Conservation (phyloP, 2,113 vertebrate species). For the Ophthalmolycus amberensis region DNA sequence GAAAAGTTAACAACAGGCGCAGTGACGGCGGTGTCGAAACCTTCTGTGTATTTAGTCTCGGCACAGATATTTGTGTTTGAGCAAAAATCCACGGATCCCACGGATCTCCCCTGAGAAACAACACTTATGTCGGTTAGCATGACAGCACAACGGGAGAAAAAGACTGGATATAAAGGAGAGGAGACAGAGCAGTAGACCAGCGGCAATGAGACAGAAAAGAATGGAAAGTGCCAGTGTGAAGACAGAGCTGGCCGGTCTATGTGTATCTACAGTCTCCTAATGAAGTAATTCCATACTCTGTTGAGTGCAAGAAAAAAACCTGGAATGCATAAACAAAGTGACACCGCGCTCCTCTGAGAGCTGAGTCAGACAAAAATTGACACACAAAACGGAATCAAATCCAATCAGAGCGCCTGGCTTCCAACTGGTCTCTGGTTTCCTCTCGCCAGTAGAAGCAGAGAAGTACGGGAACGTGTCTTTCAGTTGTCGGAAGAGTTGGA, state of each 20-base stretch:
- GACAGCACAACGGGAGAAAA: neutral
- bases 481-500: constrained; percentile 32
- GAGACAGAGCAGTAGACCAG: neutral
- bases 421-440: neutral
- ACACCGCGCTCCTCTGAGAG: neutral
- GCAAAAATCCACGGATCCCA: neutral
- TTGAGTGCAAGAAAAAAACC: neutral
- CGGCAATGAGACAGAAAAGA: neutral
- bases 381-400: constrained; percentile 19
- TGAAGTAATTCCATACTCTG: constrained; percentile 5
- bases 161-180: constrained; percentile 1
- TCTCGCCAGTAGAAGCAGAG: neutral
- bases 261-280: constrained; percentile 10
- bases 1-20: constrained; percentile 24
- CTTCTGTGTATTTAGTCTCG: constrained; percentile 13
- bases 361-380: constrained; percentile 44
- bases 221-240: neutral
- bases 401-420: constrained; percentile 17
- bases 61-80: neutral
- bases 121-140: neutral
- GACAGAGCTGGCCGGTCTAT: neutral
- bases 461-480: constrained; percentile 22
- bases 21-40: constrained; percentile 6
- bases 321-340: constrained; percentile 33
- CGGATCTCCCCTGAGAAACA: neutral